Evolutionary conservation across 1,140 invertebrate genomes (phyloP), one percentile per base, ranked within the genome.

Genomic region (Leptinotarsa lineolata): DNA sequence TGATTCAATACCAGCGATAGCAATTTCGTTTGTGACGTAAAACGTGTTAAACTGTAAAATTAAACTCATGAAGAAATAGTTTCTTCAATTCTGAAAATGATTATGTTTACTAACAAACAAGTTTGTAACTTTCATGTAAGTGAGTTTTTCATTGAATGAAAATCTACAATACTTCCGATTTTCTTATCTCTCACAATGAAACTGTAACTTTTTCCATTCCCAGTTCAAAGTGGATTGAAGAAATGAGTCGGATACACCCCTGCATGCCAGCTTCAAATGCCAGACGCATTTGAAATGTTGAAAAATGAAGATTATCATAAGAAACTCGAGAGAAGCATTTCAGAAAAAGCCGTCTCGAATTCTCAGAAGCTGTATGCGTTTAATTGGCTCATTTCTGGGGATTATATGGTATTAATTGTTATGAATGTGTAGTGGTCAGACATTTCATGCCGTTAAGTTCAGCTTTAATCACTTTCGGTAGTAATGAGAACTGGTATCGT

Each of bases 381-480:
- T 64, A 64, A 64, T 64, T 64, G 61, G 61, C 61, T 64, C 61
- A 64, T 64, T 64, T 64, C 20, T 64, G 61, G 20, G 61, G 61
- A 21, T 64, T 64, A 64, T 64, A 16, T 64, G 20, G 61, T 64
- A 64, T 64, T 64, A 64, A 64, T 64, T 64, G 61, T 64, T 64
- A 64, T 18, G 61, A 64, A 64, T 64, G 61, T 64, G 61, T 22
- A 12, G 24, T 21, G 24, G 20, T 64, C 48, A 18, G n/a, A 18
- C 15, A 54, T 54, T 54, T 54, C 48, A 5, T n/a, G n/a, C 6
- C n/a, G n/a, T 54, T 15, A 18, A 54, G 48, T 54, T 54, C 48
- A 18, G 48, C 16, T 15, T 15, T 54, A n/a, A 54, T 54, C 15
- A 18, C 15, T 16, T 12, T 18, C n/a, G 48, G n/a, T 54, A 54